Evolutionary conservation across 2,113 vertebrate species (phyloP).

Genomic region (Gambusia affinis): DNA sequence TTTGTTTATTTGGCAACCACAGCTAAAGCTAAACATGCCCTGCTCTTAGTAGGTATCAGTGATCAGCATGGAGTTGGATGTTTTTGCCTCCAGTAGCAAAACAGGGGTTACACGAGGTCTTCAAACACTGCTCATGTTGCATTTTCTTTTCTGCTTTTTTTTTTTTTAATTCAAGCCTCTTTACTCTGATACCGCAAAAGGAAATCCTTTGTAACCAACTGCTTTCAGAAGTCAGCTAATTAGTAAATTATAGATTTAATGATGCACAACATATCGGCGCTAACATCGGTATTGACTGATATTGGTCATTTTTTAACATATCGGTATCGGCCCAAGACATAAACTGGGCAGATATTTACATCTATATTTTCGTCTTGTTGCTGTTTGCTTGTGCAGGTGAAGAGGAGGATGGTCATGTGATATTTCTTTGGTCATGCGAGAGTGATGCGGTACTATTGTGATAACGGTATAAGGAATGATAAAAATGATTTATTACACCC

Average conservation of each 20-base stretch:
- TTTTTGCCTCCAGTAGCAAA: background rate
- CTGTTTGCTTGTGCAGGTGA: too few relatives aligned
- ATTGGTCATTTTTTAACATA: too few relatives aligned
- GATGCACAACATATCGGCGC: too few relatives aligned
- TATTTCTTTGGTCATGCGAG: too few relatives aligned
- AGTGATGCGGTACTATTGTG: too few relatives aligned
- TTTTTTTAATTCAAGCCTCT: background rate
- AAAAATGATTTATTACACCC: too few relatives aligned
- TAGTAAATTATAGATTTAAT: background rate
- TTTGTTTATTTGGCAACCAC: background rate
- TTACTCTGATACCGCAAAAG: background rate
- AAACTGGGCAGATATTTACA: too few relatives aligned
- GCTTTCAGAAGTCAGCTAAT: background rate
- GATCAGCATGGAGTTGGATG: background rate
- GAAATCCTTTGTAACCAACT: background rate
- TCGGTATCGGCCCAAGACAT: too few relatives aligned
- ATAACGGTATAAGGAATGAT: too few relatives aligned
- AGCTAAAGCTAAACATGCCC: background rate
- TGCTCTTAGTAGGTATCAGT: background rate
- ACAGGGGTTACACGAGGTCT: background rate
- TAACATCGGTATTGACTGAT: too few relatives aligned
- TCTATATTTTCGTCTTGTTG: too few relatives aligned
- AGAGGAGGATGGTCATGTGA: too few relatives aligned
- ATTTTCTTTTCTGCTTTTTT: background rate
- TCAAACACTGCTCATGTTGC: background rate